Conservation (phyloP, 2,888 invertebrate genomes). For the Julus scanicus region DNA sequence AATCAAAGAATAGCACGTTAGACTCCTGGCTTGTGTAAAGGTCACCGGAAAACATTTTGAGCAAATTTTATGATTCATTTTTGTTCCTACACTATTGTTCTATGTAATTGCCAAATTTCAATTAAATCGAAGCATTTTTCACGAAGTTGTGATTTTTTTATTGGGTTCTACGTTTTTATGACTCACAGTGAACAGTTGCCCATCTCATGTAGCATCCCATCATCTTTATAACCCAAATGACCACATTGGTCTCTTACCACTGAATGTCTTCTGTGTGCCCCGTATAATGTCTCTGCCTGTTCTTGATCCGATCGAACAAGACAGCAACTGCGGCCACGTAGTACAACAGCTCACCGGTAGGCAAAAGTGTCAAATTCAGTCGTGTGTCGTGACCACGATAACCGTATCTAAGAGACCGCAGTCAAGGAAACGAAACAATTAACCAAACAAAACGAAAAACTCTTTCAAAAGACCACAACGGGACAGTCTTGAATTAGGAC, state of each 20-base stretch:
- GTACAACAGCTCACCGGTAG: constrained; percentile 92
- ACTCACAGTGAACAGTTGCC: too few species aligned
- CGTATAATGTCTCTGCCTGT: constrained; percentile 87
- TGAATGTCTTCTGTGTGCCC: constrained; percentile 95
- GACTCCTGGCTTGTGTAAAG: too few species aligned
- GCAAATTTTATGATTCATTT: too few species aligned
- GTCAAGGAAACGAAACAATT: constrained; percentile 64
- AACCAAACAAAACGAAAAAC: background rate
- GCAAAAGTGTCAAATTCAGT: constrained; percentile 90
- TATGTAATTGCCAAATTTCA: too few species aligned
- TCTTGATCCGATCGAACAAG: constrained; percentile 86
- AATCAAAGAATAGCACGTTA: too few species aligned
- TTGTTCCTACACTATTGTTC: too few species aligned
- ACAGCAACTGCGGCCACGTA: constrained; percentile 93
- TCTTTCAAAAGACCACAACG: background rate
- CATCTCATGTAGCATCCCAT: background rate
- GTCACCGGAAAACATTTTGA: too few species aligned
- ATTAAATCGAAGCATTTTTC: too few species aligned
- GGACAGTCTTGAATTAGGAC: background rate
- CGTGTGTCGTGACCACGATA: constrained; percentile 92
- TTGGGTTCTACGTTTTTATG: too few species aligned
- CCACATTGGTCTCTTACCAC: constrained; percentile 71
- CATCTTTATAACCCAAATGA: background rate
- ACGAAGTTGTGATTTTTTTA: too few species aligned
- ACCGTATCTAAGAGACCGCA: constrained; percentile 76